Percentiles rank a stretch among this genome's conserved stretches.
These are phyloP conservation scores for Drosophila funebris DNA, from an alignment of 1,140 invertebrate genomes.

Conservation along the genomic window DNA sequence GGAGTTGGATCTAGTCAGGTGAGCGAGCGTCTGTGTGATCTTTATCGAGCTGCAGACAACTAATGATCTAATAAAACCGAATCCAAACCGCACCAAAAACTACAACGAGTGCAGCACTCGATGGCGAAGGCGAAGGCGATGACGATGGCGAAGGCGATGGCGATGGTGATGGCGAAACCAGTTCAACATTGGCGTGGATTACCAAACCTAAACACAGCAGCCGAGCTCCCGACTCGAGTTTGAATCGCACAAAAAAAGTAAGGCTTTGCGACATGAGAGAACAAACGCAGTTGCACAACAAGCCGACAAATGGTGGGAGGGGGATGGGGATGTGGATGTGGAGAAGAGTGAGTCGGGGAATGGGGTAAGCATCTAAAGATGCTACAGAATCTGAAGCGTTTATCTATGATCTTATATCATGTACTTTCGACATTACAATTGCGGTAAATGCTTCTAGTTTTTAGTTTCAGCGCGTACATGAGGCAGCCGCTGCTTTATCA, in stretches of 20 bases:
- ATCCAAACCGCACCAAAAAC: conserved; percentile 64
- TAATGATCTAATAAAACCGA: conserved; percentile 83
- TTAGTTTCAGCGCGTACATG: conserved; percentile 83
- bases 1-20: conserved; percentile 26
- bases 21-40: conserved; percentile 68
- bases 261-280: conserved; percentile 57
- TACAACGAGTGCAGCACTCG: conserved; percentile 27
- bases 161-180: conserved; percentile 36
- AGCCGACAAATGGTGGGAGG: conserved; percentile 62
- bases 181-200: conserved; percentile 56
- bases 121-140: conserved; percentile 14
- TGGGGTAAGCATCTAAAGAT: conserved; percentile 49
- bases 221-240: conserved; percentile 43
- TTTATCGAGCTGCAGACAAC: conserved; percentile 81
- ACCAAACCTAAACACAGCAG: conserved; percentile 45
- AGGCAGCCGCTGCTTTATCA: conserved; percentile 77
- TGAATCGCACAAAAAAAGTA: conserved; percentile 25
- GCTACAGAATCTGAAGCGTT: conserved; percentile 79
- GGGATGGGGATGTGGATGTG: background rate
- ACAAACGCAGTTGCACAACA: conserved; percentile 71
- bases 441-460: conserved; percentile 84
- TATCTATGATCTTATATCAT: conserved; percentile 84
- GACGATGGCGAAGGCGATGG: conserved; percentile 12
- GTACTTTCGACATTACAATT: conserved; percentile 84
- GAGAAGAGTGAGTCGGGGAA: background rate